Evolutionary conservation across 2,797 vertebrate genomes (phyloP).

Genomic region (Myotis findleyi): DNA sequence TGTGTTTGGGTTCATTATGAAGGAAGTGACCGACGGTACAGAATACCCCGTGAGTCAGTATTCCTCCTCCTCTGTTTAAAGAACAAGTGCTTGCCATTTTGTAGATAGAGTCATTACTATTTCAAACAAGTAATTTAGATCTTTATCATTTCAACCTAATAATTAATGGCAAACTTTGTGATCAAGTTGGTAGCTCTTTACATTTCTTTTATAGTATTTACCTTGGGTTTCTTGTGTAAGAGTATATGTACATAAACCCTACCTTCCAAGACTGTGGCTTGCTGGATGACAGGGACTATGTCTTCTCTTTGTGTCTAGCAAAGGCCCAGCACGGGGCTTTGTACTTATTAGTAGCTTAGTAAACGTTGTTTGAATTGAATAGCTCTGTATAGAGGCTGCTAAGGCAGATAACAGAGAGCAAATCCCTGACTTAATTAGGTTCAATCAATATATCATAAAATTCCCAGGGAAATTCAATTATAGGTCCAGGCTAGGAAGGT

Average conservation of each 20-base stretch:
- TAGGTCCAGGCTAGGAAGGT: conserved; percentile 3
- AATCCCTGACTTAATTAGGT: conserved; percentile 59
- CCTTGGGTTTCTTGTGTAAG: background rate
- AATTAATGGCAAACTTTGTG: background rate
- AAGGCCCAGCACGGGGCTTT: background rate
- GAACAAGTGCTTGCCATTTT: background rate
- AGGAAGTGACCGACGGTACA: background rate
- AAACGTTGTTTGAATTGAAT: conserved; percentile 61
- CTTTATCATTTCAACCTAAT: background rate
- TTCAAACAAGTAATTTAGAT: conserved; percentile 9
- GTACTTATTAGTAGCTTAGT: conserved; percentile 47
- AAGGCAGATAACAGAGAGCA: conserved; percentile 39
- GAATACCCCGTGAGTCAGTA: background rate
- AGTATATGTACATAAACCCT: background rate
- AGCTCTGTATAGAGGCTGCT: background rate
- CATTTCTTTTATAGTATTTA: background rate
- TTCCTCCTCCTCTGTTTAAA: background rate
- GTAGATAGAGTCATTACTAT: background rate
- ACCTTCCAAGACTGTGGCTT: background rate
- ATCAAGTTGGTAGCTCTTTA: background rate
- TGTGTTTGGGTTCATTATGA: background rate
- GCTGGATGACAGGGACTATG: background rate
- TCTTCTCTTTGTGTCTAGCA: conserved; percentile 7
- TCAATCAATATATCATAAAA: conserved; percentile 62
- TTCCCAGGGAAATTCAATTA: conserved; percentile 58